Base-by-base conservation (phyloP, 2,888 invertebrate species). In the Caenorhabditis sp. region DNA sequence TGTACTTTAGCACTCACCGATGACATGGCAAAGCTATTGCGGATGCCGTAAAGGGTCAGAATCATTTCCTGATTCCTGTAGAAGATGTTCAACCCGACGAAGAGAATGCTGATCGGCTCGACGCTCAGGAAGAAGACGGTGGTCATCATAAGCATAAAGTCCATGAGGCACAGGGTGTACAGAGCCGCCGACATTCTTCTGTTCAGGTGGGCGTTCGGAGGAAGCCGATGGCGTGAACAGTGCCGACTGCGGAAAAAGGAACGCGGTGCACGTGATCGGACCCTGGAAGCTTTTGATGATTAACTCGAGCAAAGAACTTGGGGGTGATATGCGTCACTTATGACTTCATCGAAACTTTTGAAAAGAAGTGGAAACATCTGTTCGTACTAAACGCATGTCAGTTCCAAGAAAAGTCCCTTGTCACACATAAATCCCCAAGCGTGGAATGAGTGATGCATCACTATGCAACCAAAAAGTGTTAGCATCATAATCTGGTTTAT, bases 111-210 rank as follows among this genome's bases (percentile, higher is more conserved):
- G 17, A 61, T 30, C 20, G 76, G 58, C 46, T 76, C 76, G 20
- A 76, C 53, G 53, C 70, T 70, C 20, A 70, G 20, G 45, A 70
- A 70, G 17, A 76, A 37, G 11, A 76, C 63, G 2, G 58, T 65
- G 2, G 70, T 58, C 65, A 76, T 65, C 63, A 71, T 65, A 9
- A 76, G 59, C 76, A 76, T 59, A 13, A 71, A 76, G 37, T 76
- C 76, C 37, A 76, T 50, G 9, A 71, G 37, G 26, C 76, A 76
- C 2, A 76, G 32, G 6, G 76, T 58, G 22, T 70, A 76, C 17
- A 76, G 41, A 22, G 76, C 62, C 9, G 75, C 75, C 3, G 68
- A 61, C 75, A 75, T 75, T 22, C 56, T 39, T 45, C 58, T 22
- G 20, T 75, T 75, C 32, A 75, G 27, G 6, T 58, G 61, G 22